Evolutionary conservation across 1,140 invertebrate genomes (phyloP), one percentile per base, ranked within the genome.

Genomic region (Holotrichia oblita): DNA sequence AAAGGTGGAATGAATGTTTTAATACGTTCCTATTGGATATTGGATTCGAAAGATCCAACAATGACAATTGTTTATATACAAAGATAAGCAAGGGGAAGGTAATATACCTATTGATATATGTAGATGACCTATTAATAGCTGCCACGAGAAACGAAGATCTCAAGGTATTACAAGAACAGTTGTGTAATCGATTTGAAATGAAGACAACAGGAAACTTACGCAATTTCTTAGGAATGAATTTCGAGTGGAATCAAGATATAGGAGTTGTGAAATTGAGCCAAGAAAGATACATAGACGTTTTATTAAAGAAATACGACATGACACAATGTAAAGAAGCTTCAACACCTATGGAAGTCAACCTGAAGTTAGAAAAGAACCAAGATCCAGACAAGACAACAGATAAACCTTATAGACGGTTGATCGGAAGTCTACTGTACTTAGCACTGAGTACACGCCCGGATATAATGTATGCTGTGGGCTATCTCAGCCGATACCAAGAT

Each of bases 1-100:
- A 81, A 72, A 83, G 72, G 14, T 88, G 84, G 85, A 84, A 84
- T 79, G 79, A 83, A 78, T 83, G 82, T 59, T 87, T 87, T 80
- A 76, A 83, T 69, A 27, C 59, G 61, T 59, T 76, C 27, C 27
- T 77, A 59, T 20, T 27, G 17, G 73, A 78, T 41, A 48, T 34
- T 14, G 59, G 77, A n/a, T 80, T 80, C 24, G 24, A 17, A 72
- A 72, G 24, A 22, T 2, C 9, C 40, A 10, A n/a, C 27, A 14
- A 12, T 12, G 73, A 75, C 40, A 14, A n/a, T n/a, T 75, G 73
- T 22, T 75, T 75, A 41, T 75, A 75, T 41, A 72, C 64, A 2
- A 12, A 40, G 3, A 12, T 14, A 75, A 40, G 3, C 12, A 40
- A 75, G 4, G 22, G 10, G 40, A 20, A 40, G 4, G 4, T 41